These are phyloP conservation scores for Lethenteron reissneri DNA, from an alignment of 2,113 vertebrate genomes.

Conservation along the genomic window DNA sequence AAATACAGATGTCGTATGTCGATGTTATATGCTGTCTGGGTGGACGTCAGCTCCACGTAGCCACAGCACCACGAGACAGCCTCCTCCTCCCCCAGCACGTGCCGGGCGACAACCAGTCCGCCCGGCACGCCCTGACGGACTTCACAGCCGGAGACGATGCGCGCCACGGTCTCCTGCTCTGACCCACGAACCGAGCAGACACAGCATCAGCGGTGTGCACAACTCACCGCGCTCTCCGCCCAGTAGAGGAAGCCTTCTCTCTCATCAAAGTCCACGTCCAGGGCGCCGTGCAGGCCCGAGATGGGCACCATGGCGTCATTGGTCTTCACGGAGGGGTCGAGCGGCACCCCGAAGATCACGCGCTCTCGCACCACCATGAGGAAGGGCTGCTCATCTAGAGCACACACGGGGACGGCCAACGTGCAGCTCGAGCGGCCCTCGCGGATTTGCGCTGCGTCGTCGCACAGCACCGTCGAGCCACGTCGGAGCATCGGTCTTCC, in stretches of 20 bases:
- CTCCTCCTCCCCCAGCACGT: too few relatives aligned
- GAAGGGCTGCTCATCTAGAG: conserved; percentile 18
- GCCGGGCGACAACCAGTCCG: too few relatives aligned
- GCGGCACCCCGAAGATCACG: conserved; percentile 25
- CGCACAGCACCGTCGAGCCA: too few relatives aligned
- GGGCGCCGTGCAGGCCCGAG: conserved; percentile 20
- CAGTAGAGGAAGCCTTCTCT: conserved; percentile 25
- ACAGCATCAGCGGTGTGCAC: background rate
- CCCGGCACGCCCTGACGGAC: too few relatives aligned
- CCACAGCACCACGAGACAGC: too few relatives aligned
- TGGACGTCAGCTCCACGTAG: too few relatives aligned
- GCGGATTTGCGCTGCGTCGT: too few relatives aligned
- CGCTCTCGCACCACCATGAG: conserved; percentile 26
- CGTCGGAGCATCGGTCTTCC: too few relatives aligned
- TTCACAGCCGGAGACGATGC: too few relatives aligned
- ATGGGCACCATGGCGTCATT: conserved; percentile 28
- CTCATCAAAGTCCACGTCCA: conserved; percentile 30
- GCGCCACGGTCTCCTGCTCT: too few relatives aligned
- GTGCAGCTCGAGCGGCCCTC: background rate
- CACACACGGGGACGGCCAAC: background rate
- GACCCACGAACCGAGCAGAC: background rate
- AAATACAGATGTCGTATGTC: too few relatives aligned
- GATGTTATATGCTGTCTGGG: too few relatives aligned
- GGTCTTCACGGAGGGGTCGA: conserved; percentile 23
- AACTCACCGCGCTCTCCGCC: conserved; percentile 25